A percentile compares a stretch with the other conserved stretches of the same genome.
Evolutionary conservation across 1,140 invertebrate species (phyloP).

Genomic region (Drosophila bocqueti): DNA sequence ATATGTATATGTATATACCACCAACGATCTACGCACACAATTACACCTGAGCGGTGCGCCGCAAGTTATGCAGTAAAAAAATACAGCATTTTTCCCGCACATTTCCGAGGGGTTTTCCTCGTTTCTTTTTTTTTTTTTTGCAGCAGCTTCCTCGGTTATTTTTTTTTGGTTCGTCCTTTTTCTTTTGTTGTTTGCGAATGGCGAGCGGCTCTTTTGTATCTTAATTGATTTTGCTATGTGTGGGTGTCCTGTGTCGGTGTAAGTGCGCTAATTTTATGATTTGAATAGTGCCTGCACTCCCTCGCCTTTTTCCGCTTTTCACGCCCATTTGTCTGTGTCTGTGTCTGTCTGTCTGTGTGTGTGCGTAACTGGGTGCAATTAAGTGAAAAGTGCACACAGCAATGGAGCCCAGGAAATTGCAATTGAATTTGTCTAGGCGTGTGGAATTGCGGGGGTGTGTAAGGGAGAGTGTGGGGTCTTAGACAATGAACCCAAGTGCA

Average conservation of each 20-base stretch:
- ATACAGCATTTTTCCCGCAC: constrained; percentile 14
- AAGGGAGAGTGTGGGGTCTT: constrained; percentile 9
- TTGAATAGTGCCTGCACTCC: constrained; percentile 52
- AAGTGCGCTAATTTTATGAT: constrained; percentile 77
- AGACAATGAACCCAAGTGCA: constrained; percentile 49
- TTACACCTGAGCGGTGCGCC: constrained; percentile 62
- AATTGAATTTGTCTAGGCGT: constrained; percentile 60
- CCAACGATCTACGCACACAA: constrained; percentile 20
- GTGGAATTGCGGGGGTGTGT: constrained; percentile 1
- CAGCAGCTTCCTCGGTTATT: constrained; percentile 9
- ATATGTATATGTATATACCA: constrained; percentile 2
- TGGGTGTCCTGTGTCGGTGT: constrained; percentile 35
- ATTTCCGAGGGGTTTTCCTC: constrained; percentile 28
- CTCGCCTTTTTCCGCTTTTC: constrained; percentile 3
- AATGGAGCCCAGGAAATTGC: constrained; percentile 64
- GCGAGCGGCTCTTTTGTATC: constrained; percentile 65
- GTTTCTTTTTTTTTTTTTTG: not conserved
- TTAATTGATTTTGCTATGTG: constrained; percentile 69
- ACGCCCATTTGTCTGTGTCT: constrained; percentile 5
- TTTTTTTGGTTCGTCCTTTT: constrained; percentile 36
- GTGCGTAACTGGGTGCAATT: constrained; percentile 64
- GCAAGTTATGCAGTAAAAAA: constrained; percentile 78
- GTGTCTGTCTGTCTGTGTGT: constrained; percentile 4
- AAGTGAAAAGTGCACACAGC: constrained; percentile 77
- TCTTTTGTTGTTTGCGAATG: constrained; percentile 44